Evolutionary conservation across 2,113 vertebrate species (phyloP), one percentile per base, ranked within the genome.

Genomic region (Irena cyanogastra): DNA sequence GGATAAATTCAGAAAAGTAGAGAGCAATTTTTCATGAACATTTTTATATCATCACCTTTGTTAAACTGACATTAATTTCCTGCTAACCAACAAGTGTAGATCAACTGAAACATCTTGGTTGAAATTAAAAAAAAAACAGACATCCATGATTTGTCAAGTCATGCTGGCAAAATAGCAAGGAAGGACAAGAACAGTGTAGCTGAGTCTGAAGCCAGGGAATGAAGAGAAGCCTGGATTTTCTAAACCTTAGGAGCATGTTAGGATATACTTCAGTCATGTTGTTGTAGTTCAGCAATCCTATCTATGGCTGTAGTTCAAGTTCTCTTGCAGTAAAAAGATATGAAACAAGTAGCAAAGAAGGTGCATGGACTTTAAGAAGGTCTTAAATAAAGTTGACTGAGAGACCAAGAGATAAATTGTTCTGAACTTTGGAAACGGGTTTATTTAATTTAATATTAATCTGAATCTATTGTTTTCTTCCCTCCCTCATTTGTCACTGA

Each of bases 21-120:
- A 77, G 54, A 77, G 11, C 0, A 2, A 45, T 26, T 81, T 77
- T 60, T 69, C n/a, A 82, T 57, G 20, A 35, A 60, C 10, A 49
- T 12, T 57, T 24, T 6, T 23, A 18, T 65, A 74, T 42, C 2
- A 1, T 33, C 30, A 84, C 18, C 45, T 78, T 78, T 87, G 30
- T 75, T 57, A 70, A 56, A 74, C 21, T 61, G 14, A 13, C 75
- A 78, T 65, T 60, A 57, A 49, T 19, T 47, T 52, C 14, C 21
- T 81, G 37, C 33, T 77, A 45, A 77, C 13, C 33, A 60, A 45
- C 16, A 69, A 45, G 13, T 22, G 23, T 26, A 64, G 41, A 56
- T 56, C 21, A 75, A n/a, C 37, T 49, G 41, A 1, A 0, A 74
- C 0, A 0, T 53, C 27, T 35, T 77, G 24, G 10, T 9, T 22